Evolutionary conservation across 2,888 invertebrate genomes (phyloP), one percentile per base, ranked within the genome.

Genomic region (Cinara cedri): DNA sequence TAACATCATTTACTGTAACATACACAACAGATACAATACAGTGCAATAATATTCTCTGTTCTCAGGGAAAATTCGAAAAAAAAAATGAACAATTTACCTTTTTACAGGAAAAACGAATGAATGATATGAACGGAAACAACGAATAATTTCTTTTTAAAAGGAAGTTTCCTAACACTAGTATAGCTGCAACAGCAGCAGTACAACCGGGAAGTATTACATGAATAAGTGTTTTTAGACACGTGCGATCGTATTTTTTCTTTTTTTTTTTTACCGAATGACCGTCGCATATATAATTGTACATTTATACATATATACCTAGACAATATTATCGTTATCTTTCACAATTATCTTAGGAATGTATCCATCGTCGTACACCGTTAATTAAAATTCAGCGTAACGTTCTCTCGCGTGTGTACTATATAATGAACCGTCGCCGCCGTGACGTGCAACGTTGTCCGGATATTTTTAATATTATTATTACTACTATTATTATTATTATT

Each of bases 311-410:
- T 54, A 21, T 71, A 21, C n/a, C n/a, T 19, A 34, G 26, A 62
- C 63, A 51, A 21, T 10, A 62, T 19, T 51, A 51, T 63, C 34
- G n/a, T 49, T 60, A 72, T 72, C 60, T 72, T 26, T 60, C 60
- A 72, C 72, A 72, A 63, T 46, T 72, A 62, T 74, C 63, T 63
- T 63, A 8, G 74, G 74, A 74, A 74, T 63, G 63, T 42, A 51
- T 74, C 34, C 34, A 6, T 34, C n/a, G n/a, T n/a, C n/a, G n/a
- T 19, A 54, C 44, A 74, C 34, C 19, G 42, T 42, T 74, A 63
- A 63, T 74, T 74, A 54, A 63, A 51, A 74, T 74, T 63, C 74
- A 74, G 26, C 16, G 51, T 16, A 51, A 46, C 51, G 63, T 63
- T 63, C 34, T 62, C 63, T 63, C 63, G 19, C 62, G 51, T 51